phyloP scores from a whole-genome alignment of 2,888 invertebrate species.

The Hoplodrina ambigua region DNA sequence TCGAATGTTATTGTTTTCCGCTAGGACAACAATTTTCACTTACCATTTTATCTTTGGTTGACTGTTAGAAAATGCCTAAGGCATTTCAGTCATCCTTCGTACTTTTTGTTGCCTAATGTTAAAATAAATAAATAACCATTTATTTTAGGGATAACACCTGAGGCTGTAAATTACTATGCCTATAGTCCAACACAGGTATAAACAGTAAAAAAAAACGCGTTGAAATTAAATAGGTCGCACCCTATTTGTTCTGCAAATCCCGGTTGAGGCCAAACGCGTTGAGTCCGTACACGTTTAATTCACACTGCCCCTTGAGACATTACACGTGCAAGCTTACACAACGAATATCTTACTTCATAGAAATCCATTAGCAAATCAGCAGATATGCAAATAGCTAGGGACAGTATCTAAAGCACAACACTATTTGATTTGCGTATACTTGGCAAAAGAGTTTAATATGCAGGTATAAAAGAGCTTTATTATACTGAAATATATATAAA shows the following conservation, averaged over 20 bases:
- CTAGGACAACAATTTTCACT: too few relatives aligned
- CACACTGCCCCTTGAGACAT: background rate
- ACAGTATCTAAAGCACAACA: conserved; percentile 3
- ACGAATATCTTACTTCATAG: conserved; percentile 41
- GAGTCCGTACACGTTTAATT: conserved; percentile 14
- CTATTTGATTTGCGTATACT: conserved; percentile 21
- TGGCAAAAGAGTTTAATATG: background rate
- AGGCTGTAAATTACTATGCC: too few relatives aligned
- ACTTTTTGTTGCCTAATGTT: too few relatives aligned
- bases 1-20: too few relatives aligned
- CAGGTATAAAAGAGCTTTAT: background rate
- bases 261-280: background rate
- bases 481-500: too few relatives aligned
- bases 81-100: too few relatives aligned
- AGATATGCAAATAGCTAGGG: conserved; percentile 23
- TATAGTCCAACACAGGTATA: too few relatives aligned
- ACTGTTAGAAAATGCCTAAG: too few relatives aligned
- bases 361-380: conserved; percentile 56
- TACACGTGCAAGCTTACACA: conserved; percentile 16
- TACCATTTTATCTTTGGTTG: too few relatives aligned
- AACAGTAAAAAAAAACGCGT: background rate
- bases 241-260: background rate
- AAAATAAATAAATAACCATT: too few relatives aligned
- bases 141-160: too few relatives aligned
- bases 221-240: background rate